Evolutionary conservation across 2,888 invertebrate genomes (phyloP), one percentile per base, ranked within the genome.

Genomic region (Allacma fusca): DNA sequence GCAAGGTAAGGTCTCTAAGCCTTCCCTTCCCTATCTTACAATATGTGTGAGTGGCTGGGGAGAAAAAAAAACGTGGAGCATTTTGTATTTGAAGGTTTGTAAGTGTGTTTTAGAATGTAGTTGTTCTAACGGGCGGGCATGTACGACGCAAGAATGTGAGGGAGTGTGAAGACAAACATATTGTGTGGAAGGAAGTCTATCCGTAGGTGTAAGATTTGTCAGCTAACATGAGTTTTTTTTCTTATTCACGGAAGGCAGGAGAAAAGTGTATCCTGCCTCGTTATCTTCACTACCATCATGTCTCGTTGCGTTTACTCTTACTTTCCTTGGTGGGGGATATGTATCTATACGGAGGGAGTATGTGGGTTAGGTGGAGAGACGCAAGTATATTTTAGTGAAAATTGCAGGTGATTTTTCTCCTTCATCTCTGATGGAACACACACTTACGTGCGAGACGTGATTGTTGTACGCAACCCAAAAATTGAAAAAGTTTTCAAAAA

Each of bases 401-500:
- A 81, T 81, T 80, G 78, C 80, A 80, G 80, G 81, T 81, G 80
- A 81, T 81, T 81, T 81, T 76, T 81, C 81, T 81, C 79, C 79
- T 81, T 81, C 81, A 80, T 81, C 80, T 80, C 78, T 80, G 80
- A 80, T 80, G 81, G 80, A 81, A 79, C 78, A 81, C 77, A 79
- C 77, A 78, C 81, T 80, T 80, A 80, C 80, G 78, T 80, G 76
- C 50, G 75, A 75, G 79, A 81, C 81, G 81, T 81, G 81, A 80
- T 81, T 81, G 79, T 81, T 81, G 80, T 81, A 78, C 78, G 76
- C 78, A 80, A 80, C 75, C 79, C 76, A 80, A 80, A 81, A 81
- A 81, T 81, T 81, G 81, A 81, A 81, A 81, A 81, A 81, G 78
- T 81, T 81, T 81, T 74, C 43, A 74, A 74, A 74, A 74, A 74